Evolutionary conservation across 2,888 invertebrate species (phyloP).

Genomic region (Masnerella sp.): DNA sequence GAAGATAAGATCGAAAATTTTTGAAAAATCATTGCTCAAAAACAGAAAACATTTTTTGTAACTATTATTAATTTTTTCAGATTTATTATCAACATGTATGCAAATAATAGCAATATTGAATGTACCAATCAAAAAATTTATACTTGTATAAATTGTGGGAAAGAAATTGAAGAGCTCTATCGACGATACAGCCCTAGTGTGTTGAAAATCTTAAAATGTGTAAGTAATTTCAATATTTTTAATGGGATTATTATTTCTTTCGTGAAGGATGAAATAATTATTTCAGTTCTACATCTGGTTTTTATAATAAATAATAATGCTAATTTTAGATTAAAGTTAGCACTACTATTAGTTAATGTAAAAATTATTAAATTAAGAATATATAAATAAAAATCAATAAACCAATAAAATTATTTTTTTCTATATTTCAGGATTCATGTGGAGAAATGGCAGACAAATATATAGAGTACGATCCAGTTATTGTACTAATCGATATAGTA

Average conservation of each 20-base stretch:
- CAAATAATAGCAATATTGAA: conserved; percentile 5
- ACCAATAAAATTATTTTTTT: background rate
- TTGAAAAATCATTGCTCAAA: no score
- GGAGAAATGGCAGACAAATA: conserved; percentile 90
- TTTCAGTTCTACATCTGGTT: background rate
- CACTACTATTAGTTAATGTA: no score
- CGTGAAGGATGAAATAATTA: background rate
- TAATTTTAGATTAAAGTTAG: no score
- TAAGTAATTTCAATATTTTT: conserved; percentile 73
- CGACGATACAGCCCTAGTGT: conserved; percentile 85
- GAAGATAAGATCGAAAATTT: no score
- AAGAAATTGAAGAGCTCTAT: conserved; percentile 81
- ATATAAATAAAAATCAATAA: background rate
- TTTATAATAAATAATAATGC: background rate
- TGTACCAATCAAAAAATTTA: conserved; percentile 66
- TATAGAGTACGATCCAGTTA: conserved; percentile 93
- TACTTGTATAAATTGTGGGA: conserved; percentile 85
- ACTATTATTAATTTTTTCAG: no score
- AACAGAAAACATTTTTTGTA: no score
- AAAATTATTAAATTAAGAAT: no score
- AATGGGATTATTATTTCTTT: background rate
- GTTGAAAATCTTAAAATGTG: conserved; percentile 86
- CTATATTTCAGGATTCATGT: conserved; percentile 83
- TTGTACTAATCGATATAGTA: conserved; percentile 90
- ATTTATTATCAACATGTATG: no score